A percentile compares a stretch with the other conserved stretches of the same genome.
These are phyloP conservation scores for Halocynthia aurantium DNA, from an alignment of 23 tunicate genomes.

Conservation along the genomic window DNA sequence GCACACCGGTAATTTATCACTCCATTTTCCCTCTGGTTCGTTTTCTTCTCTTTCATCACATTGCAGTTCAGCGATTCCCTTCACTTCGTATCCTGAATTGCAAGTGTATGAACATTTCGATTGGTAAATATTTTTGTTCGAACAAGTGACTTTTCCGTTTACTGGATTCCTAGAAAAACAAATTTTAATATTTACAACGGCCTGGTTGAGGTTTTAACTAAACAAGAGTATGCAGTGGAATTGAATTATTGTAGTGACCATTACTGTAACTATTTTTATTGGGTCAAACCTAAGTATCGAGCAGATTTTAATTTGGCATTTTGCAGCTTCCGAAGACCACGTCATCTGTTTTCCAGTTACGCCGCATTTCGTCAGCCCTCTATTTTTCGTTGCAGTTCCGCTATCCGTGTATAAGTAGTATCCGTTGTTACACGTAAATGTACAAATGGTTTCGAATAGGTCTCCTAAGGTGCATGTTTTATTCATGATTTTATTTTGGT, in stretches of 20 bases:
- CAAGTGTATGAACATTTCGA: constrained; percentile 4
- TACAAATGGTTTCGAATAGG: constrained; percentile 7
- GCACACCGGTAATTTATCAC: background rate
- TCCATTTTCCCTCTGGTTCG: constrained; percentile 4
- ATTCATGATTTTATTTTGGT: background rate
- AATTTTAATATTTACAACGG: too few relatives aligned
- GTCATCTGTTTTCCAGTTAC: background rate
- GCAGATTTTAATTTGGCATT: constrained; percentile 3
- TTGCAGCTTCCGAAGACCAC: constrained; percentile 1
- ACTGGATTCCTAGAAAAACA: background rate
- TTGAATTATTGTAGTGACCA: background rate
- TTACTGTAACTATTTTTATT: background rate
- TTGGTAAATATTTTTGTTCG: background rate
- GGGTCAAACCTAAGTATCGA: background rate
- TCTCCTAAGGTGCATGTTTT: constrained; percentile 4
- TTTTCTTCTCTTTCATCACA: constrained; percentile 3
- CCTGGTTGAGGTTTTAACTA: too few relatives aligned
- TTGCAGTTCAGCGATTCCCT: background rate
- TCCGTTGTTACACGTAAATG: constrained; percentile 4
- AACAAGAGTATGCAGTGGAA: too few relatives aligned
- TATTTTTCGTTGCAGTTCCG: background rate
- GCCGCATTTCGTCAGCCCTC: background rate
- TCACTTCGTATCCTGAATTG: constrained; percentile 1
- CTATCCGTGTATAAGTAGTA: background rate
- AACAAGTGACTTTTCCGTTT: constrained; percentile 2